Percentiles rank a stretch among this genome's conserved stretches.
phyloP scores from a whole-genome alignment of 1,140 invertebrate species.

The Drosophila pruinosa region DNA sequence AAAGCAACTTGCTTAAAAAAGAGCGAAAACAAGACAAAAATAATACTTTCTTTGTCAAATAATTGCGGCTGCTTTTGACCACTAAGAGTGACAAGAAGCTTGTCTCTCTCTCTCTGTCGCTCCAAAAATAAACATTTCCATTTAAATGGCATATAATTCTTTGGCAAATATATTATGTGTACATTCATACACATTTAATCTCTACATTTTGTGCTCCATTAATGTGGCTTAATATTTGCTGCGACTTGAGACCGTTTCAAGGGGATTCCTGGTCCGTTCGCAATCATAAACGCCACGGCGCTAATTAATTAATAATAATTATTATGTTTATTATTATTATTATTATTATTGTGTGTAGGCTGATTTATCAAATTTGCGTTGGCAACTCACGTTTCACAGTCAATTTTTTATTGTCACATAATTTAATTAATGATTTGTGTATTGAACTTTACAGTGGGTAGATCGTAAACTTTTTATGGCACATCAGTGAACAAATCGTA shows the following conservation, averaged over 20 bases:
- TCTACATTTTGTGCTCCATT: not conserved
- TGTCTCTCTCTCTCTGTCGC: too few relatives aligned
- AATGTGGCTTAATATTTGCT: constrained; percentile 2
- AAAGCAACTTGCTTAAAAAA: not conserved
- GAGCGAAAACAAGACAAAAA: constrained; percentile 25
- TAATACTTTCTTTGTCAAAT: constrained; percentile 30
- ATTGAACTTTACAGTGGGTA: constrained; percentile 28
- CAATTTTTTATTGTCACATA: constrained; percentile 67
- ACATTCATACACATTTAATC: not conserved
- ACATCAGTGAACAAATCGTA: not conserved
- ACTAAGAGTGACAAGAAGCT: constrained; percentile 14
- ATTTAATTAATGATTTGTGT: constrained; percentile 71
- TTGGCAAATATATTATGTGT: not conserved
- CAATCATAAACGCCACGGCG: constrained; percentile 26
- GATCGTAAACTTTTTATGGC: constrained; percentile 5
- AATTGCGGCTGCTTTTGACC: constrained; percentile 6
- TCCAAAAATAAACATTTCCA: constrained; percentile 42
- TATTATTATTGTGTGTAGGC: constrained; percentile 6
- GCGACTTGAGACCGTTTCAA: not conserved
- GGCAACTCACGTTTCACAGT: constrained; percentile 11
- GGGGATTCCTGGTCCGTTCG: constrained; percentile 14
- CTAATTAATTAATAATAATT: constrained; percentile 39
- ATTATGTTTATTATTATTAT: constrained; percentile 11
- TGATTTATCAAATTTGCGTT: constrained; percentile 30
- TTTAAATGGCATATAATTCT: constrained; percentile 3